A percentile compares a stretch with the other conserved stretches of the same genome.
Evolutionary conservation across 2,113 vertebrate species (phyloP).

Genomic region (Crypturellus undulatus): DNA sequence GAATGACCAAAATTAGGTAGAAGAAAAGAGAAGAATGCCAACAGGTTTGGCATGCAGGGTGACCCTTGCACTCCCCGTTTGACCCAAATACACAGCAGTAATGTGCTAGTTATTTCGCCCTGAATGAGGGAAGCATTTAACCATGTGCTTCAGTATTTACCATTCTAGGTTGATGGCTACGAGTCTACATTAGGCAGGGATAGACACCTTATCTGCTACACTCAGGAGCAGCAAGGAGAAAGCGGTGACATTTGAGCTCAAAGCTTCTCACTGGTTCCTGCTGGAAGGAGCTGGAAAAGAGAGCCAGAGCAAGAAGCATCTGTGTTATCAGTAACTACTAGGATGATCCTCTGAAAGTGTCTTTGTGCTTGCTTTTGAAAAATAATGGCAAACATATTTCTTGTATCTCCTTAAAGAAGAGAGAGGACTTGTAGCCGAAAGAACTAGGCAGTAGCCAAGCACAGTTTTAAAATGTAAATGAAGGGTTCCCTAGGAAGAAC

Average conservation of each 20-base stretch:
- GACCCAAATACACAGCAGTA: not conserved
- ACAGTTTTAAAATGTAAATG: not conserved
- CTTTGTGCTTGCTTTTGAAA: not conserved
- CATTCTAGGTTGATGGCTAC: accelerated
- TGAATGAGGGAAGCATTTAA: not conserved
- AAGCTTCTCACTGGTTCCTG: not conserved
- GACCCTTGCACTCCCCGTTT: not conserved
- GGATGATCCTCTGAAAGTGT: not conserved
- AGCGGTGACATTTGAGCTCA: not conserved
- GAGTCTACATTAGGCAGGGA: accelerated
- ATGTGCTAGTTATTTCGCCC: accelerated
- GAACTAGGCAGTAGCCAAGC: not conserved
- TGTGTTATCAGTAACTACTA: not conserved
- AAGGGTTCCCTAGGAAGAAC: not conserved
- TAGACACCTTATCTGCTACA: not conserved
- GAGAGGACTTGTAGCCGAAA: not conserved
- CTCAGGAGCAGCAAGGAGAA: not conserved
- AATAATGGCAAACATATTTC: not conserved
- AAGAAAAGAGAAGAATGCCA: not conserved
- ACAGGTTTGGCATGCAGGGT: not conserved
- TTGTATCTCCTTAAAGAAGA: accelerated
- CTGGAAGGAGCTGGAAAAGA: not conserved
- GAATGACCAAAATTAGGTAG: not conserved
- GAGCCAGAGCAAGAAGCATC: not conserved
- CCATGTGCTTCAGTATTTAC: not conserved